phyloP scores from a whole-genome alignment of 1,140 invertebrate genomes.

The Odontomachus brunneus region DNA sequence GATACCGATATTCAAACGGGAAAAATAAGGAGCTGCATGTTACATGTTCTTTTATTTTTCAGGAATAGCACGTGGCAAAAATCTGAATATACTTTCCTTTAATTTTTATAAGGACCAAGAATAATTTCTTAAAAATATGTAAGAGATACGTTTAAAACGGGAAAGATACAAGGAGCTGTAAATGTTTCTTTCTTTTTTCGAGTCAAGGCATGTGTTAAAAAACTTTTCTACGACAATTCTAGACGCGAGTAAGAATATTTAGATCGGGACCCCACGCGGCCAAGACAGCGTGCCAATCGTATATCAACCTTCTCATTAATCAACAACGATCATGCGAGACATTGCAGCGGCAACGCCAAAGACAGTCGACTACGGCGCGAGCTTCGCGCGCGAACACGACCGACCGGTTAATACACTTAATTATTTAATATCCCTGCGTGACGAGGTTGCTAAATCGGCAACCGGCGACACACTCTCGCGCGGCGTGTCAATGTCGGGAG shows the following conservation, averaged over 20 bases:
- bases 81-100: no score
- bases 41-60: no score
- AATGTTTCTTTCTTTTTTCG: no score
- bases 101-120: no score
- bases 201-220: no score
- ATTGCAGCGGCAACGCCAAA: slow-evolving; percentile 38
- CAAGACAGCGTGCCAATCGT: neutral
- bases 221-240: neutral
- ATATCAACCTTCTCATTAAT: slow-evolving; percentile 60
- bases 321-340: slow-evolving; percentile 64
- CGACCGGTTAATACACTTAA: slow-evolving; percentile 53
- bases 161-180: no score
- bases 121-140: no score
- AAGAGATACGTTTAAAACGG: no score
- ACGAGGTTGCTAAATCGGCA: slow-evolving; percentile 54
- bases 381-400: slow-evolving; percentile 57
- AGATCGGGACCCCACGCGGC: neutral
- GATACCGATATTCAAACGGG: no score
- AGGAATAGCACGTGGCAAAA: no score
- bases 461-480: slow-evolving; percentile 1
- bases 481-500: neutral
- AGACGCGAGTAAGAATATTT: neutral
- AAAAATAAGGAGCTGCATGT: no score
- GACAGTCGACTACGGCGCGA: slow-evolving; percentile 52
- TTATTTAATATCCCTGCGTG: slow-evolving; percentile 54